These are phyloP conservation scores for Crossocerus cetratus DNA, from an alignment of 2,888 invertebrate species.

Conservation along the genomic window DNA sequence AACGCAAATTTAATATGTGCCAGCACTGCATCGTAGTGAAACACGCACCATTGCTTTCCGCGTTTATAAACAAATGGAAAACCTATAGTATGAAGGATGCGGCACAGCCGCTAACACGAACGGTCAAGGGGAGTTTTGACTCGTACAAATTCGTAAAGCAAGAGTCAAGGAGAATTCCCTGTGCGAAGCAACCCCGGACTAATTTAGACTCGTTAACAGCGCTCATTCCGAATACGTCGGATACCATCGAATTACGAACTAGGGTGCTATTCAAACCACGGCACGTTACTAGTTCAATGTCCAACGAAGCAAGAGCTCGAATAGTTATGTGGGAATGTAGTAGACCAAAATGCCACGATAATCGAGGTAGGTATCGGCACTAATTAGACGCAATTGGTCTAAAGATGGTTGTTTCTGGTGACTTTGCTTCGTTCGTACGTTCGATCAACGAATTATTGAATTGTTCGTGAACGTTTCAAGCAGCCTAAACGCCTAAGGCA, in stretches of 20 bases:
- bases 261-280: no score
- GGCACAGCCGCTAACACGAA: neutral
- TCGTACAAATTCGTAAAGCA: no score
- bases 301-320: neutral
- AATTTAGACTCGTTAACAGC: no score
- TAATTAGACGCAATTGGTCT: conserved; percentile 6
- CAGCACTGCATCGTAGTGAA: conserved; percentile 44
- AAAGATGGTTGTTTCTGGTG: neutral
- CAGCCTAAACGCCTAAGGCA: neutral
- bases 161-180: no score
- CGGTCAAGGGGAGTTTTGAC: neutral
- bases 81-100: conserved; percentile 11
- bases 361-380: conserved; percentile 37
- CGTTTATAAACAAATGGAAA: conserved; percentile 46
- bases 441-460: neutral
- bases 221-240: no score
- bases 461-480: conserved; percentile 11
- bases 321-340: neutral
- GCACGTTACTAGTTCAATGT: neutral
- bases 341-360: conserved; percentile 1
- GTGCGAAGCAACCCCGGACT: no score
- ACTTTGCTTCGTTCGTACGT: conserved; percentile 31
- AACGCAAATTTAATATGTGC: conserved; percentile 33
- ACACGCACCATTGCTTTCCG: conserved; percentile 60
- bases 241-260: no score